Evolutionary conservation across 2,888 invertebrate species (phyloP).

Genomic region (Rhamnusium bicolor): DNA sequence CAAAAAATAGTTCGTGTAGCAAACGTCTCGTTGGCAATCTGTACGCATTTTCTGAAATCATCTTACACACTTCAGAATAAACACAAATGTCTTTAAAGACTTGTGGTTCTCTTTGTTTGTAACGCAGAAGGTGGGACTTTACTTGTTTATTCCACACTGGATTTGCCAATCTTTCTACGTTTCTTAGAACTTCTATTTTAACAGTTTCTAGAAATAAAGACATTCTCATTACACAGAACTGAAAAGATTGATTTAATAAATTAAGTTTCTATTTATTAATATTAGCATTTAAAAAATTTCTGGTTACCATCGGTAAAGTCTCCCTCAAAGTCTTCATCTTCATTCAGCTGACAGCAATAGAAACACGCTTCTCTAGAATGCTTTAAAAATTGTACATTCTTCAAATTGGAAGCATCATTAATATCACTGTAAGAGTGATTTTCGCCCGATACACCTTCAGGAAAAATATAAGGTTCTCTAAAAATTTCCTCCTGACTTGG

Average conservation of each 20-base stretch:
- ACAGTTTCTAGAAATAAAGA: slow-evolving; percentile 51
- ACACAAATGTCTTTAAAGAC: slow-evolving; percentile 90
- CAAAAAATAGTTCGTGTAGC: slow-evolving; percentile 94
- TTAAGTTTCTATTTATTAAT: not conserved
- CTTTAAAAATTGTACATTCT: slow-evolving; percentile 36
- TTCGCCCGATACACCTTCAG: slow-evolving; percentile 27
- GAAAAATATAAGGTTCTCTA: slow-evolving; percentile 44
- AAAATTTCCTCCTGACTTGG: slow-evolving; percentile 52
- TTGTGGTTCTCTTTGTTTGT: slow-evolving; percentile 82
- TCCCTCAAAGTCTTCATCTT: slow-evolving; percentile 22
- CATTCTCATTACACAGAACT: too few relatives aligned
- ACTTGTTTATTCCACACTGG: slow-evolving; percentile 86
- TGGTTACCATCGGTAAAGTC: slow-evolving; percentile 48
- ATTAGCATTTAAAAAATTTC: not conserved
- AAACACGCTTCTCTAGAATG: slow-evolving; percentile 53
- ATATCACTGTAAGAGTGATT: not conserved
- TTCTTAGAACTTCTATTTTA: slow-evolving; percentile 77
- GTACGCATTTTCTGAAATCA: slow-evolving; percentile 86
- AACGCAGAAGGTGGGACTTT: slow-evolving; percentile 84
- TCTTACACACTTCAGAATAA: slow-evolving; percentile 91
- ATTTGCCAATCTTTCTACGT: slow-evolving; percentile 84
- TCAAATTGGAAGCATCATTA: not conserved
- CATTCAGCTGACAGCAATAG: slow-evolving; percentile 48
- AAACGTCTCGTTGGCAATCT: slow-evolving; percentile 88
- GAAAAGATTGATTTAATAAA: too few relatives aligned